Percentiles rank a stretch among this genome's conserved stretches.
Conservation (phyloP, 2,888 invertebrate species). For the Sminthurides aquaticus region DNA sequence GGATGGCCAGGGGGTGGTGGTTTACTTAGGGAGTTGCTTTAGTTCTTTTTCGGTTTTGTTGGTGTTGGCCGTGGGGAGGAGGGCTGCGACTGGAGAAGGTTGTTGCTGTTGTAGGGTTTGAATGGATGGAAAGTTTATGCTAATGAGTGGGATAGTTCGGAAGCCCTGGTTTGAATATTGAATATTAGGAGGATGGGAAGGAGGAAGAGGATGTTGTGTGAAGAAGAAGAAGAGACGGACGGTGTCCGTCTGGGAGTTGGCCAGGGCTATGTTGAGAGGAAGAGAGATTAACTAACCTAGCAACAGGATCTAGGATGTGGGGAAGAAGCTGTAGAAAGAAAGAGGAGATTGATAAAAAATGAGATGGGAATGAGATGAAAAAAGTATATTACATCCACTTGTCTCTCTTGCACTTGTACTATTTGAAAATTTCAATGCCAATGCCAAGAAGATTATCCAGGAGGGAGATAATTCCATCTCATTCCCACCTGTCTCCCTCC, state of each 20-base stretch:
- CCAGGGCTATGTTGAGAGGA: background rate
- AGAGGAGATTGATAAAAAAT: background rate
- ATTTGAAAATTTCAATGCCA: conserved; percentile 26
- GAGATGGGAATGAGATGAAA: no score
- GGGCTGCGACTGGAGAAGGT: no score
- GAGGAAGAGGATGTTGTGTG: no score
- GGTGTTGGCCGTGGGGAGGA: background rate
- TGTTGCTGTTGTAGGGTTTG: no score
- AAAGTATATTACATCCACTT: background rate
- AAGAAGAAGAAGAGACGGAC: background rate
- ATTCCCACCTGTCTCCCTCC: background rate
- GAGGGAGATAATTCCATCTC: background rate
- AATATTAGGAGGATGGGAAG: no score
- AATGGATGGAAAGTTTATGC: background rate
- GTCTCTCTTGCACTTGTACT: conserved; percentile 14
- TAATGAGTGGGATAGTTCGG: background rate
- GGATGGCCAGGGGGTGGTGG: background rate
- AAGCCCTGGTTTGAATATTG: background rate
- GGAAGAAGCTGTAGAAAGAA: background rate
- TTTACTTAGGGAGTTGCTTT: background rate
- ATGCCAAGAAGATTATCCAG: conserved; percentile 15
- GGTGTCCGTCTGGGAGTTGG: background rate
- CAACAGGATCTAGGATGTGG: background rate
- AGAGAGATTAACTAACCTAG: background rate
- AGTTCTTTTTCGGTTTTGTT: background rate